Conservation (phyloP, 2,888 invertebrate genomes). For the Scaptomyza flava region DNA sequence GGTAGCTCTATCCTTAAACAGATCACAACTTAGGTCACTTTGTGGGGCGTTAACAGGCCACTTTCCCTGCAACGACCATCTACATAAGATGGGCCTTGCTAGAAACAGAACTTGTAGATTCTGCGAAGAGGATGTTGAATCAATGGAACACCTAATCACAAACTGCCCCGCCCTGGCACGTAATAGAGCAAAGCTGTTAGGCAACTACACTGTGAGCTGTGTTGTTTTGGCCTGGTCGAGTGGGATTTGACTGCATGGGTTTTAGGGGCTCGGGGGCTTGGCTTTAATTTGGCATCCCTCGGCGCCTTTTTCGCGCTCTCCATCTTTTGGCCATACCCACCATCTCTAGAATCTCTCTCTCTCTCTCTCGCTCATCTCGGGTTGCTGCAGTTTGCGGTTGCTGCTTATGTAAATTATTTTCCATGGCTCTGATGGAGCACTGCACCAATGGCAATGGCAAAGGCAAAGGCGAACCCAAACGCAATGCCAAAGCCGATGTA, state of each 20-base stretch:
- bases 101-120: too few relatives aligned
- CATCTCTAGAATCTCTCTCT: slow-evolving; percentile 8
- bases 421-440: slow-evolving; percentile 54
- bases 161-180: too few relatives aligned
- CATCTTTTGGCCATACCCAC: neutral
- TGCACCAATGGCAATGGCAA: slow-evolving; percentile 28
- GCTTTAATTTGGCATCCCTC: slow-evolving; percentile 75
- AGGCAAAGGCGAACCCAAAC: slow-evolving; percentile 1
- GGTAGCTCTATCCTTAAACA: too few relatives aligned
- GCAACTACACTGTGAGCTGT: too few relatives aligned
- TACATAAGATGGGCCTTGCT: too few relatives aligned
- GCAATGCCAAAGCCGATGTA: slow-evolving; percentile 8
- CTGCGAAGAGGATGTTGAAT: too few relatives aligned
- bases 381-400: slow-evolving; percentile 71
- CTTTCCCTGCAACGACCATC: too few relatives aligned
- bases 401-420: slow-evolving; percentile 79
- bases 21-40: too few relatives aligned
- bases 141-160: too few relatives aligned
- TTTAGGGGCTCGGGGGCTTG: slow-evolving; percentile 56
- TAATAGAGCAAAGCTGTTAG: too few relatives aligned
- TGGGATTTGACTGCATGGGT: slow-evolving; percentile 76
- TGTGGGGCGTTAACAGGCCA: too few relatives aligned
- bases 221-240: slow-evolving; percentile 53
- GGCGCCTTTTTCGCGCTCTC: slow-evolving; percentile 40
- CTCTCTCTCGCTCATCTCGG: slow-evolving; percentile 18